Evolutionary conservation across 2,888 invertebrate genomes (phyloP).

Genomic region (Odontothrips loti): DNA sequence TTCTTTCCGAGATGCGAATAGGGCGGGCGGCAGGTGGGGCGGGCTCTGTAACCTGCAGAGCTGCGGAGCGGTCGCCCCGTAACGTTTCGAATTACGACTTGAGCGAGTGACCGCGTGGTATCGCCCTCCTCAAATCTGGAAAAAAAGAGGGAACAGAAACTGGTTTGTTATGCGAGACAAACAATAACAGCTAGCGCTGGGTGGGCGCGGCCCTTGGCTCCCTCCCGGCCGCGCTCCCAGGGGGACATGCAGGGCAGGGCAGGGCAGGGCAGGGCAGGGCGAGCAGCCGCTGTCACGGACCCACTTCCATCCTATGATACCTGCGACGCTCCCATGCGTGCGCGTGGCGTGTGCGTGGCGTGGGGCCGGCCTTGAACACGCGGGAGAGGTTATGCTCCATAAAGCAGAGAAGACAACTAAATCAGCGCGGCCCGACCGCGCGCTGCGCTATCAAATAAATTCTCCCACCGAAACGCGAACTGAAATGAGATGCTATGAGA

Average conservation of each 20-base stretch:
- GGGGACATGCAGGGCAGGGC: background rate
- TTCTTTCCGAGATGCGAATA: too few species aligned
- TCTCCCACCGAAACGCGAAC: too few species aligned
- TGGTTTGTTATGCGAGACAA: conserved; percentile 13
- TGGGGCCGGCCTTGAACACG: too few species aligned
- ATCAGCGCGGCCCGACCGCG: too few species aligned
- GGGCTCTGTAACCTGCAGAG: background rate
- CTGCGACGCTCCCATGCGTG: too few species aligned
- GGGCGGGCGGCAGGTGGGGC: background rate
- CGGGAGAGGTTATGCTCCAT: too few species aligned
- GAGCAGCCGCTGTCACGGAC: too few species aligned
- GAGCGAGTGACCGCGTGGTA: background rate
- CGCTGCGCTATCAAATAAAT: too few species aligned
- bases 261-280: background rate
- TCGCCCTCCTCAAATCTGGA: conserved; percentile 16
- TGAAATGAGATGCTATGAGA: too few species aligned
- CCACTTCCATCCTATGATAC: too few species aligned
- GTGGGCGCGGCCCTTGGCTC: background rate
- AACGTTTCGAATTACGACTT: background rate
- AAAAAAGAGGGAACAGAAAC: background rate
- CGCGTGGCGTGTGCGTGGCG: too few species aligned
- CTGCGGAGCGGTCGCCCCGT: background rate
- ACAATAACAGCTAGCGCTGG: conserved; percentile 3
- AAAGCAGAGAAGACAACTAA: too few species aligned
- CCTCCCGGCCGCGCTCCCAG: background rate